Conservation (phyloP, 2,888 invertebrate species). For the Cephus sareptanus region DNA sequence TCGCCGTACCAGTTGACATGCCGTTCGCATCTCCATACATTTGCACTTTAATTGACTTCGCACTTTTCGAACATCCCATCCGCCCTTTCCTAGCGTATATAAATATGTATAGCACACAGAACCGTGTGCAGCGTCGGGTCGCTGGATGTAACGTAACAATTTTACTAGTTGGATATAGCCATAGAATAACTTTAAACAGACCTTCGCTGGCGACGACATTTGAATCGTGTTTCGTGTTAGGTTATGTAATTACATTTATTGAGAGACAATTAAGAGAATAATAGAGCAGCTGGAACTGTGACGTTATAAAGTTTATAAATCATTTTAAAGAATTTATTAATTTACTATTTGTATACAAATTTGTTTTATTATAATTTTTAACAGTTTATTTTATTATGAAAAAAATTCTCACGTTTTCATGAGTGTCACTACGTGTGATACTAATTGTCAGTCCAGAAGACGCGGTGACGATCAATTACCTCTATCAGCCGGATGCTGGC, state of each 20-base stretch:
- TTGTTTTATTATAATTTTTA: too few species aligned
- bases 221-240: not conserved
- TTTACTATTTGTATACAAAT: too few species aligned
- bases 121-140: constrained; percentile 1
- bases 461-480: constrained; percentile 36
- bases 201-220: not conserved
- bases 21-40: constrained; percentile 60
- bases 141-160: constrained; percentile 24
- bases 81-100: constrained; percentile 28
- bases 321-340: too few species aligned
- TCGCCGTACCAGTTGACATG: constrained; percentile 55
- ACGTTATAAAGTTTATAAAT: too few species aligned
- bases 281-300: too few species aligned
- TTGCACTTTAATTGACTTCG: constrained; percentile 63
- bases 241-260: not conserved
- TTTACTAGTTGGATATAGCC: constrained; percentile 35
- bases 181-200: constrained; percentile 22
- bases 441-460: constrained; percentile 9
- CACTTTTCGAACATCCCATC: constrained; percentile 16
- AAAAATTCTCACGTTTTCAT: too few species aligned
- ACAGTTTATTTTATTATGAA: too few species aligned
- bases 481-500: constrained; percentile 26
- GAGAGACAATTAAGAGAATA: too few species aligned
- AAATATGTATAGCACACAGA: constrained; percentile 43
- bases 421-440: too few species aligned